phyloP scores from a whole-genome alignment of 1,140 invertebrate genomes.

The Drosophila rufa region DNA sequence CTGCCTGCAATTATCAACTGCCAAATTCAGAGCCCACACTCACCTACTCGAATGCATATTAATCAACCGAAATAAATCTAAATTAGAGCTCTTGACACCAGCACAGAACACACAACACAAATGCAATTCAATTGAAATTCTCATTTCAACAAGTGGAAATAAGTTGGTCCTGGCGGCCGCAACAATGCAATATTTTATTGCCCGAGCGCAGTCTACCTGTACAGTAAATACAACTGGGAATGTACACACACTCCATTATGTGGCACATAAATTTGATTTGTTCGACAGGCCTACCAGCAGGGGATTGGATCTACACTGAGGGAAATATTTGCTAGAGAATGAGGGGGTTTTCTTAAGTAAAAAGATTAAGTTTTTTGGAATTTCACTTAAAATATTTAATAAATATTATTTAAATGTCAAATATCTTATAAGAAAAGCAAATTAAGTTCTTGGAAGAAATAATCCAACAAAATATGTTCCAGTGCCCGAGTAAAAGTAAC shows the following conservation, averaged over 20 bases:
- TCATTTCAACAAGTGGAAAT: conserved; percentile 56
- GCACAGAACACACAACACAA: conserved; percentile 34
- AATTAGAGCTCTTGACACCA: conserved; percentile 70
- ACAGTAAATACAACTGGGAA: conserved; percentile 20
- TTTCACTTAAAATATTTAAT: no score
- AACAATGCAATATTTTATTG: conserved; percentile 59
- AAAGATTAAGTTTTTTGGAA: no score
- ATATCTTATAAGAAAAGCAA: no score
- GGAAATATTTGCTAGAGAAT: no score
- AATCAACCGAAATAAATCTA: conserved; percentile 67
- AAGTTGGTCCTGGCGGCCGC: conserved; percentile 33
- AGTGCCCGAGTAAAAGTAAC: conserved; percentile 21
- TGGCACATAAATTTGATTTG: conserved; percentile 60
- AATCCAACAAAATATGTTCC: neutral
- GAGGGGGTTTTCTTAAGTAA: no score
- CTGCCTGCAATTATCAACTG: conserved; percentile 66
- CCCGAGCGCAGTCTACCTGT: conserved; percentile 39
- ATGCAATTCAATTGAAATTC: conserved; percentile 72
- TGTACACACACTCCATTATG: conserved; percentile 10
- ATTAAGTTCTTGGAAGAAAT: no score
- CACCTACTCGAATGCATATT: conserved; percentile 57
- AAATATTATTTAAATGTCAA: no score
- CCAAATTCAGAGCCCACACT: conserved; percentile 44
- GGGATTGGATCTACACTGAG: conserved; percentile 15
- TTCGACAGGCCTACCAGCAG: conserved; percentile 34